These are phyloP conservation scores for Holotrichia oblita DNA, from an alignment of 1,140 invertebrate species.

Conservation along the genomic window DNA sequence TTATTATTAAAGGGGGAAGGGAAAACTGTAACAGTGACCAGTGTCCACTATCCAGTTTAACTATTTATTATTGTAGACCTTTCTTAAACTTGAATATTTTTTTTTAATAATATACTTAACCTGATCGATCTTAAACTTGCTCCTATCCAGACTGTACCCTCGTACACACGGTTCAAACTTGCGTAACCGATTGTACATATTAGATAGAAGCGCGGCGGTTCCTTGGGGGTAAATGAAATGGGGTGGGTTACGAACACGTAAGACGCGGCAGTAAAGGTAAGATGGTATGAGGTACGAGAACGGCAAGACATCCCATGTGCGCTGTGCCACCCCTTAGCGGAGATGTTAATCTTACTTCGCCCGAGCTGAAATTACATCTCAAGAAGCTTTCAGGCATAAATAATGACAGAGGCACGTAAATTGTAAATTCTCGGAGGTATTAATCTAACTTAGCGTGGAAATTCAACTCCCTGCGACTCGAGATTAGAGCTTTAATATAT, in stretches of 20 bases:
- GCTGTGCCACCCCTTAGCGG: neutral
- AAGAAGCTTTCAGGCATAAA: constrained; percentile 59
- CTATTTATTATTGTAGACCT: too few species aligned
- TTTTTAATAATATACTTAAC: too few species aligned
- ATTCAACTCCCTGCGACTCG: constrained; percentile 59
- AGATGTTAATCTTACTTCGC: constrained; percentile 55
- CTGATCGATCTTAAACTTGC: neutral
- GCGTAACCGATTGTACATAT: too few species aligned
- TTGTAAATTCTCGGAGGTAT: constrained; percentile 59
- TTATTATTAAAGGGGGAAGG: too few species aligned
- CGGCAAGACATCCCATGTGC: neutral
- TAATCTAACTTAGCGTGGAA: constrained; percentile 60
- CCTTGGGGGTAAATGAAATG: neutral
- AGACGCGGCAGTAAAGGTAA: neutral
- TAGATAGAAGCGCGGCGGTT: neutral
- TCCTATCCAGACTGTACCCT: neutral
- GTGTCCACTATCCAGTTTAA: too few species aligned
- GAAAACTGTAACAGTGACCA: too few species aligned
- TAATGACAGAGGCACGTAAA: constrained; percentile 58
- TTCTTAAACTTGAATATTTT: too few species aligned
- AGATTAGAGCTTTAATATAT: constrained; percentile 60
- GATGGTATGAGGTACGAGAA: neutral
- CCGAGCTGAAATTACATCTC: constrained; percentile 57
- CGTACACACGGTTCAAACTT: neutral
- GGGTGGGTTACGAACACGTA: neutral